Evolutionary conservation across 1,140 invertebrate species (phyloP), one percentile per base, ranked within the genome.

Genomic region (Dreissena polymorpha): DNA sequence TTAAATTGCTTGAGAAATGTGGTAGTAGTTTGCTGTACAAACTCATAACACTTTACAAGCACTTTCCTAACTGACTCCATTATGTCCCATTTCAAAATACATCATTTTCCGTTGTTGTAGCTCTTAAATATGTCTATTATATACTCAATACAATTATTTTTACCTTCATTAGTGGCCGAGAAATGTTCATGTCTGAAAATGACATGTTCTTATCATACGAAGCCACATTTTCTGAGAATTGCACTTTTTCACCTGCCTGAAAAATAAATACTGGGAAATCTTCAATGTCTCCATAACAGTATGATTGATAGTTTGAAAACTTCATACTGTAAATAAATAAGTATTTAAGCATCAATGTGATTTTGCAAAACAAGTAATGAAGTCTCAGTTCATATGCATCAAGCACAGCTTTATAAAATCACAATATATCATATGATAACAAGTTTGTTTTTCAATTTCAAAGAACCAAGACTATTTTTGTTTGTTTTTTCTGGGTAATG

Each of bases 131-230:
- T 39, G 39, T 39, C 3, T 39, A 39, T 5, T 39, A 5, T 39
- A 39, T 39, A 39, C 39, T 39, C 2, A 39, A 39, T 39, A 39
- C 39, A 8, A 39, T 8, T 39, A 39, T 39, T 39, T 39, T 86
- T 92, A 95, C 95, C 90, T 98, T 98, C 89, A 98, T 94, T 5
- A 99, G 92, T 18, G 97, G 97, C 75, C 97, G 92, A 0, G 97
- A 98, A 25, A 98, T 93, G 92, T 98, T 98, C 97, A 98, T 98
- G 93, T 98, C 96, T 92, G 97, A 96, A 93, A 99, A 99, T 0
- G 96, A 95, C 0, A 95, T 93, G 73, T 95, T 95, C 67, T 95
- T 94, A 89, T 97, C 95, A 88, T 95, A 96, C 12, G 94, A 93
- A 60, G 92, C 89, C 27, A 95, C 94, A 75, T 95, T 94, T 77